Conservation (phyloP, 2,888 invertebrate species). For the Eupithecia centaureata region DNA sequence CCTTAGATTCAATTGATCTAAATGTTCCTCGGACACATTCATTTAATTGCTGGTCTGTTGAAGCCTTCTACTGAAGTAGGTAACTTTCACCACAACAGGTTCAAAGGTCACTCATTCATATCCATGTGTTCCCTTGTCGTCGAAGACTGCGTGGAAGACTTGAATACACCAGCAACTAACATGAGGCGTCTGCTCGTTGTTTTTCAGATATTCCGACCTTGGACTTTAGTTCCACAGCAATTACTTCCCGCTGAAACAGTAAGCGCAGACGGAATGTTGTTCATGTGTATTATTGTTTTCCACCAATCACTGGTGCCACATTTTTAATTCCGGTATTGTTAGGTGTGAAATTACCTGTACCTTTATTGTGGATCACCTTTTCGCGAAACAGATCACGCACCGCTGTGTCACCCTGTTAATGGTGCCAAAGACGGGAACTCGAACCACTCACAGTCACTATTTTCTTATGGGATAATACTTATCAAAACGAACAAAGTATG, state of each 20-base stretch:
- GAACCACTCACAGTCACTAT: conserved; percentile 65
- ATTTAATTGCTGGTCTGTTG: conserved; percentile 70
- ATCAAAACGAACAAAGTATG: conserved; percentile 67
- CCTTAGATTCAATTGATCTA: conserved; percentile 42
- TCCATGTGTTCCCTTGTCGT: conserved; percentile 25
- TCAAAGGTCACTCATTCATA: conserved; percentile 10
- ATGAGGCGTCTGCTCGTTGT: conserved; percentile 78
- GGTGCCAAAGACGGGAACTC: conserved; percentile 46
- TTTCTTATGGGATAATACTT: conserved; percentile 60
- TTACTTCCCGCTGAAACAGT: conserved; percentile 78
- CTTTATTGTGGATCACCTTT: conserved; percentile 61
- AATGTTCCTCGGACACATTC: conserved; percentile 49
- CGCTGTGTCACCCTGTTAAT: conserved; percentile 51
- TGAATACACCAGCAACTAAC: conserved; percentile 74
- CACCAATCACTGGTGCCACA: conserved; percentile 73
- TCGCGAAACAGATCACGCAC: conserved; percentile 49
- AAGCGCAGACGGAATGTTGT: conserved; percentile 81
- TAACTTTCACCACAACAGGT: conserved; percentile 1
- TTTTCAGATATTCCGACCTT: conserved; percentile 83
- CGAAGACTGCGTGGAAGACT: conserved; percentile 59
- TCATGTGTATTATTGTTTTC: conserved; percentile 80
- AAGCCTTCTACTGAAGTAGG: conserved; percentile 30
- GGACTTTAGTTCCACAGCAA: conserved; percentile 82
- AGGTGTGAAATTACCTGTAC: conserved; percentile 55
- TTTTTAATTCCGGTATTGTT: conserved; percentile 57